Evolutionary conservation across 1,140 invertebrate species (phyloP).

Genomic region (Heliconius eleuchia): DNA sequence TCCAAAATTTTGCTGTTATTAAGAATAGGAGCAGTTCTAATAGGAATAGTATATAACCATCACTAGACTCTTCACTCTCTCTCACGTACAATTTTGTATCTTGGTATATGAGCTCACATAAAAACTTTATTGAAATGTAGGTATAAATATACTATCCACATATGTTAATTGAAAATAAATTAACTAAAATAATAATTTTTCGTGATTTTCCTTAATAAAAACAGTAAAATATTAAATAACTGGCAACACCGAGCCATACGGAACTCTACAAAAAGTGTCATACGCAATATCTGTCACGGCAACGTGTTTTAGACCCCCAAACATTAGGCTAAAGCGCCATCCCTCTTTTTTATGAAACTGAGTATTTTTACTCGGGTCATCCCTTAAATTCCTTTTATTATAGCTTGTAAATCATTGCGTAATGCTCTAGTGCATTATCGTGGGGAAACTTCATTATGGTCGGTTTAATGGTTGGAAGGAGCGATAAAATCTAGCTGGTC

Average conservation of each 20-base stretch:
- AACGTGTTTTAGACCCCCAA: background rate
- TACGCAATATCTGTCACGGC: background rate
- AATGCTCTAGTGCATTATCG: slow-evolving; percentile 77
- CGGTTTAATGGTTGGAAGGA: slow-evolving; percentile 78
- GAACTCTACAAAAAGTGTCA: background rate
- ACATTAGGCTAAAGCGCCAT: slow-evolving; percentile 41
- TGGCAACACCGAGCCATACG: background rate
- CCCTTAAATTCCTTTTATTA: slow-evolving; percentile 81
- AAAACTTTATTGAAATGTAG: no score
- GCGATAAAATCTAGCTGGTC: slow-evolving; percentile 76
- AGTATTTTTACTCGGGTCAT: slow-evolving; percentile 73
- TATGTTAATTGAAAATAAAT: no score
- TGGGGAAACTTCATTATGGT: slow-evolving; percentile 79
- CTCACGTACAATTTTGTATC: no score
- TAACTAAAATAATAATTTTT: no score
- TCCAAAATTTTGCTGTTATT: no score
- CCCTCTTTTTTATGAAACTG: slow-evolving; percentile 71
- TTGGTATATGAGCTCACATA: no score
- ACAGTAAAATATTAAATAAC: background rate
- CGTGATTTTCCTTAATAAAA: background rate
- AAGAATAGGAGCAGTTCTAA: no score
- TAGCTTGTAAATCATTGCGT: slow-evolving; percentile 75
- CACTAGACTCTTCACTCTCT: no score
- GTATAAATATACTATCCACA: no score
- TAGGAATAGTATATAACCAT: no score